A percentile compares a stretch with the other conserved stretches of the same genome.
Conservation (phyloP, 1,140 invertebrate genomes). For the Tetragnatha versicolor region DNA sequence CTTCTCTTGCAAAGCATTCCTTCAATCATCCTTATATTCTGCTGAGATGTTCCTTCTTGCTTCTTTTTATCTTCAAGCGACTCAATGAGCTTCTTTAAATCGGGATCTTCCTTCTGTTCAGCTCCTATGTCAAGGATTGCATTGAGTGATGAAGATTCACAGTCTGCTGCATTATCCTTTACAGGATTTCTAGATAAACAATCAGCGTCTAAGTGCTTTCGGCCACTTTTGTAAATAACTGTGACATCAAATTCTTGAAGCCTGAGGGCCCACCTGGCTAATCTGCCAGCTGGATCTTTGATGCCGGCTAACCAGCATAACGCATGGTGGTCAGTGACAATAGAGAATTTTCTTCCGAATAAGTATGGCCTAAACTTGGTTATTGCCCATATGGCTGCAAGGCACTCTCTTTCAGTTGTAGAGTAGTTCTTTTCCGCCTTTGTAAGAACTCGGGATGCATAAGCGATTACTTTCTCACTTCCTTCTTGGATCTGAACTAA, state of each 20-base stretch:
- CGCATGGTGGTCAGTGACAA: constrained; percentile 6
- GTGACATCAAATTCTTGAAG: constrained; percentile 55
- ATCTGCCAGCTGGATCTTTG: constrained; percentile 62
- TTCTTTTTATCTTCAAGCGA: neutral
- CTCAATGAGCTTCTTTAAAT: neutral
- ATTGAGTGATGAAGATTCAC: neutral
- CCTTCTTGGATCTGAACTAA: constrained; percentile 62
- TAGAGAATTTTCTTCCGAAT: neutral
- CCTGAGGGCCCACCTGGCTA: constrained; percentile 57
- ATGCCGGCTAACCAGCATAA: constrained; percentile 61
- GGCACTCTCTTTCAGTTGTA: constrained; percentile 61
- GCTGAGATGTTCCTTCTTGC: too few relatives aligned
- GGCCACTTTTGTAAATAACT: constrained; percentile 50
- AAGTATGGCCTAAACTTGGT: neutral
- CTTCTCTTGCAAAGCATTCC: constrained; percentile 12
- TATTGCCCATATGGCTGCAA: constrained; percentile 1
- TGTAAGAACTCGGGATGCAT: constrained; percentile 34
- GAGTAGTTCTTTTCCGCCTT: constrained; percentile 59
- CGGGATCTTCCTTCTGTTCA: neutral
- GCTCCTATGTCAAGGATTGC: neutral
- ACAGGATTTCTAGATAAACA: constrained; percentile 9
- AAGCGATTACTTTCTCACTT: constrained; percentile 57
- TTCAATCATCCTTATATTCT: too few relatives aligned
- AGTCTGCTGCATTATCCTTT: neutral
- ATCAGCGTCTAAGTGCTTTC: constrained; percentile 44